Evolutionary conservation across 2,797 vertebrate species (phyloP).

Genomic region (Cynopterus sphinx): DNA sequence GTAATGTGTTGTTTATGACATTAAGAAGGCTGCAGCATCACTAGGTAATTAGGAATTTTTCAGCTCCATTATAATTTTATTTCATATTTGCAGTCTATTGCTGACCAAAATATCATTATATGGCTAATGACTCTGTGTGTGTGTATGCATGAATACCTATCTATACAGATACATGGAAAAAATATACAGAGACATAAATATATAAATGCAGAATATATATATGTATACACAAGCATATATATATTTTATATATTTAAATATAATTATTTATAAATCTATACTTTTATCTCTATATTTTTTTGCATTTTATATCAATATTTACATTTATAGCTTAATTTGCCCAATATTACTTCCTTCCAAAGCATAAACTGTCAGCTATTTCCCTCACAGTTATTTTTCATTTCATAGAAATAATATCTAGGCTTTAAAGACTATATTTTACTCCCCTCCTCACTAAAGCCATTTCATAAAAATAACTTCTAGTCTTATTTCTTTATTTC

Average conservation of each 20-base stretch:
- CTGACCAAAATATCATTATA: neutral
- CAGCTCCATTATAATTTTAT: neutral
- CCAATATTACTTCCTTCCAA: neutral
- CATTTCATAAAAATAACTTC: neutral
- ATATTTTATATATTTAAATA: neutral
- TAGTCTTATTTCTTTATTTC: neutral
- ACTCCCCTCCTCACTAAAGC: neutral
- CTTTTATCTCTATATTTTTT: neutral
- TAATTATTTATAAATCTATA: neutral
- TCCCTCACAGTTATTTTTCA: neutral
- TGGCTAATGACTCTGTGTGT: neutral
- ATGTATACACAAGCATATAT: neutral
- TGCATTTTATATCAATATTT: neutral
- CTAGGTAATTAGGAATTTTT: neutral
- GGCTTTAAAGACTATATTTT: neutral
- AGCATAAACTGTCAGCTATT: neutral
- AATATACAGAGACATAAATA: neutral
- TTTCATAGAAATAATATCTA: neutral
- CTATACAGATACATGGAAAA: neutral
- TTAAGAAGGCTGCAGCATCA: neutral
- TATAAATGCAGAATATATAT: neutral
- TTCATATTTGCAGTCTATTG: neutral
- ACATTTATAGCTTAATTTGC: slow-evolving; percentile 3
- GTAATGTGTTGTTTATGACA: too few relatives aligned
- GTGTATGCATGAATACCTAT: neutral